Base-by-base conservation (phyloP, 2,888 invertebrate species). In the Temnothorax rugatulus region DNA sequence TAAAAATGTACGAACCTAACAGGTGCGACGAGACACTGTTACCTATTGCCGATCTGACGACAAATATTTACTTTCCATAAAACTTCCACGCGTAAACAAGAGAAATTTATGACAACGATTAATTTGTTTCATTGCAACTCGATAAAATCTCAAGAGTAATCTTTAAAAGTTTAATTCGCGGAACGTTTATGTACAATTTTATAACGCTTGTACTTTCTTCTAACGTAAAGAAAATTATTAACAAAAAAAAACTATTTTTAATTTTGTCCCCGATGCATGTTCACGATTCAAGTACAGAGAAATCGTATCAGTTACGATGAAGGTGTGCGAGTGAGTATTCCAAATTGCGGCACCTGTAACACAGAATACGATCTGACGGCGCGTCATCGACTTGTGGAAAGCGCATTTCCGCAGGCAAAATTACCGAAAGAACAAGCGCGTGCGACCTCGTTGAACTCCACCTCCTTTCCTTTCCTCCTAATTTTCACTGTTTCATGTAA, bases 341-440 rank as follows among this genome's bases (percentile, higher is more conserved):
- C 64, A 25, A 77, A 18, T 21, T 47, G 66, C 64, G 52, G 71
- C 76, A 86, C 61, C 82, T 77, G 82, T 71, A 15, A 25, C 71
- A 73, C 54, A 82, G 71, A 82, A 82, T 64, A 71, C 74, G 64
- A 86, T 86, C 69, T 64, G 71, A 47, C 68, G 82, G 64, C 54
- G 64, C 85, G 59, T 83, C 81, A 54, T 81, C 85, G 81, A 87
- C 73, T 76, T 87, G 77, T 84, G 77, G 86, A 87, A 87, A 87
- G 82, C 82, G 29, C 73, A 68, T 82, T 82, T 86, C 69, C 79
- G 59, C 64, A 41, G 76, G 77, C 77, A 68, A 84, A 86, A 86
- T 57, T 82, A 68, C 63, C 73, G 59, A 86, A 86, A 84, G 86
- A 84, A 64, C 82, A 84, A 86, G 54, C 61, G 63, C 85, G 54